Conservation (phyloP, 2,113 vertebrate genomes). For the Paradisaea rubra region DNA sequence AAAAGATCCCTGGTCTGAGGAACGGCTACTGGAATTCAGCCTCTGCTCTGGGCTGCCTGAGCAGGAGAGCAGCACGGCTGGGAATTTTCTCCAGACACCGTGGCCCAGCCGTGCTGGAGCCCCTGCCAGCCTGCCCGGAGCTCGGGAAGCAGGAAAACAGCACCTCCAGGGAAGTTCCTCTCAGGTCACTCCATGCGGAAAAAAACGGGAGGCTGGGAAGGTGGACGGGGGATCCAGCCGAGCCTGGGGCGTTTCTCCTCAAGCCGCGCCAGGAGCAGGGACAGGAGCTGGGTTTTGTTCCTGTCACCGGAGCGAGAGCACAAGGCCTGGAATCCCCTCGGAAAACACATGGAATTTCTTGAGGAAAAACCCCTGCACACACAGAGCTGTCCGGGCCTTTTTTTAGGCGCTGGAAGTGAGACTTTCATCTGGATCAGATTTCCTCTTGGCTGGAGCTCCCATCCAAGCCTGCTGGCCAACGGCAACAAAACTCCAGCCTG, state of each 20-base stretch:
- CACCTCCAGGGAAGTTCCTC: neutral
- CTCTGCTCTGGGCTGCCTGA: rapidly evolving
- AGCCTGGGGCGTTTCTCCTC: neutral
- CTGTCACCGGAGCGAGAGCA: neutral
- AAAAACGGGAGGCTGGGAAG: neutral
- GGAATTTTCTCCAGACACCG: neutral
- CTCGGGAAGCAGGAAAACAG: neutral
- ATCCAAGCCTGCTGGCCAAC: neutral
- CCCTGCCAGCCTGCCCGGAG: neutral
- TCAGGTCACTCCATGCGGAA: neutral
- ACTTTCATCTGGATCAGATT: constrained; percentile 35
- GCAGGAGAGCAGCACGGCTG: neutral
- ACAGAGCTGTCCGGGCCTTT: neutral
- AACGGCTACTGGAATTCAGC: neutral
- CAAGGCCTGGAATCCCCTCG: neutral
- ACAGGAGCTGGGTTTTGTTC: neutral
- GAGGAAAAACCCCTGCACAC: neutral
- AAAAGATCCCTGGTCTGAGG: neutral
- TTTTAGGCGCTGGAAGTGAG: constrained; percentile 21
- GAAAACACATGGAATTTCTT: neutral
- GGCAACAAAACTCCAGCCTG: constrained; percentile 46
- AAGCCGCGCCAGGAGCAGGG: neutral
- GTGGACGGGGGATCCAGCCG: neutral
- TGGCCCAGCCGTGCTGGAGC: neutral
- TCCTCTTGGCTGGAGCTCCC: constrained; percentile 6